Conservation (phyloP, 2,797 vertebrate genomes). For the Peromyscus nudipes region DNA sequence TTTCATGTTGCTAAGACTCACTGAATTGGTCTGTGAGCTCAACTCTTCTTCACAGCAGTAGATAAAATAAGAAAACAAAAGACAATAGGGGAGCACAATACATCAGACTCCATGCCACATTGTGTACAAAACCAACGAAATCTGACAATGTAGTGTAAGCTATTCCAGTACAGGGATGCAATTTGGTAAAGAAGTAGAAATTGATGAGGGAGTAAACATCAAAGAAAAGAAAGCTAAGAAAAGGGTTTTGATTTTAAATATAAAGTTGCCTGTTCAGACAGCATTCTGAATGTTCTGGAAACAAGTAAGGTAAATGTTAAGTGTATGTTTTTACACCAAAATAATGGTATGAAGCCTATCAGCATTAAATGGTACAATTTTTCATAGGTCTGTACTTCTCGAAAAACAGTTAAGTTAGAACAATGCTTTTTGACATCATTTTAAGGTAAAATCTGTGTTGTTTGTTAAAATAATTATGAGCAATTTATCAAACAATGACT, state of each 20-base stretch:
- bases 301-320: constrained; percentile 50
- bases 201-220: constrained; percentile 38
- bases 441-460: constrained; percentile 15
- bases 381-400: neutral
- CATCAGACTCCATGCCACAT: neutral
- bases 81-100: neutral
- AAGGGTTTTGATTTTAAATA: constrained; percentile 45
- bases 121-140: constrained; percentile 4
- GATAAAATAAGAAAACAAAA: constrained; percentile 60
- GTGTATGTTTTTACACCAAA: constrained; percentile 57
- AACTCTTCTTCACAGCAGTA: constrained; percentile 60
- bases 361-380: constrained; percentile 39
- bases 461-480: constrained; percentile 42
- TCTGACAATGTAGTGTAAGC: neutral
- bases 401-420: neutral
- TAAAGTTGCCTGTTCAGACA: constrained; percentile 21
- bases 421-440: constrained; percentile 37
- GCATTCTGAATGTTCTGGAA: constrained; percentile 63
- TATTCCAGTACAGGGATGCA: constrained; percentile 20
- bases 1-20: constrained; percentile 60
- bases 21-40: constrained; percentile 51
- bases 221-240: constrained; percentile 30
- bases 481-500: constrained; percentile 55
- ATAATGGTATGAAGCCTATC: neutral
- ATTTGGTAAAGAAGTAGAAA: constrained; percentile 65